Evolutionary conservation across 2,888 invertebrate genomes (phyloP).

Genomic region (Heliconius ethilla): DNA sequence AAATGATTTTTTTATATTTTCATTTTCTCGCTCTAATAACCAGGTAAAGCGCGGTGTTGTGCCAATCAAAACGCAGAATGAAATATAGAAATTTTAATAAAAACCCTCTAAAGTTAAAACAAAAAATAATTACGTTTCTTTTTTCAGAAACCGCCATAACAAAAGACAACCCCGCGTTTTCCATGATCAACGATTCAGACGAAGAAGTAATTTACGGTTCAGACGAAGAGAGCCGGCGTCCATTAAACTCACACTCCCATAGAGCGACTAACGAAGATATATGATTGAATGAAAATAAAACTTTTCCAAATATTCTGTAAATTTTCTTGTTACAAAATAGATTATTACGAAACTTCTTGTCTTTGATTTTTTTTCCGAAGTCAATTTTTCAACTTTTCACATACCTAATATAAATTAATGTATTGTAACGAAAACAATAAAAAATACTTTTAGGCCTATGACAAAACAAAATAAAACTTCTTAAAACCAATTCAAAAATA

Average conservation of each 20-base stretch:
- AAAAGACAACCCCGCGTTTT: constrained; percentile 98
- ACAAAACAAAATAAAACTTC: too few relatives aligned
- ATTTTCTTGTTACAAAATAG: constrained; percentile 65
- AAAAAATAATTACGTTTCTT: neutral
- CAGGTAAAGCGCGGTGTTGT: too few relatives aligned
- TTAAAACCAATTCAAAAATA: too few relatives aligned
- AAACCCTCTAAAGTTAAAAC: neutral
- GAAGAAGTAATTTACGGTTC: constrained; percentile 98
- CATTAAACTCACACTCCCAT: constrained; percentile 85
- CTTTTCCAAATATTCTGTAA: constrained; percentile 51
- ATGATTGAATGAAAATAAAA: constrained; percentile 57
- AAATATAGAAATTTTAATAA: too few relatives aligned
- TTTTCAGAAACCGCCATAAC: constrained; percentile 91
- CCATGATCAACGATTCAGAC: constrained; percentile 99
- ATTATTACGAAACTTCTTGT: constrained; percentile 37
- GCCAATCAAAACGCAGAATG: too few relatives aligned
- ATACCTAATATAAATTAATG: too few relatives aligned
- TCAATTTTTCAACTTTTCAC: too few relatives aligned
- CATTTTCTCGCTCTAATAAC: too few relatives aligned
- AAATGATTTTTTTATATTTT: too few relatives aligned
- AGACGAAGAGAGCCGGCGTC: constrained; percentile 92
- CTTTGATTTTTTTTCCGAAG: constrained; percentile 8
- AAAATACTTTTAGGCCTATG: too few relatives aligned
- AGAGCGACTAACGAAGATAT: constrained; percentile 83
- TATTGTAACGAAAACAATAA: too few relatives aligned